Percentiles rank a stretch among this genome's conserved stretches.
These are phyloP conservation scores for Syngnathus floridae DNA, from an alignment of 2,113 vertebrate species.

Conservation along the genomic window DNA sequence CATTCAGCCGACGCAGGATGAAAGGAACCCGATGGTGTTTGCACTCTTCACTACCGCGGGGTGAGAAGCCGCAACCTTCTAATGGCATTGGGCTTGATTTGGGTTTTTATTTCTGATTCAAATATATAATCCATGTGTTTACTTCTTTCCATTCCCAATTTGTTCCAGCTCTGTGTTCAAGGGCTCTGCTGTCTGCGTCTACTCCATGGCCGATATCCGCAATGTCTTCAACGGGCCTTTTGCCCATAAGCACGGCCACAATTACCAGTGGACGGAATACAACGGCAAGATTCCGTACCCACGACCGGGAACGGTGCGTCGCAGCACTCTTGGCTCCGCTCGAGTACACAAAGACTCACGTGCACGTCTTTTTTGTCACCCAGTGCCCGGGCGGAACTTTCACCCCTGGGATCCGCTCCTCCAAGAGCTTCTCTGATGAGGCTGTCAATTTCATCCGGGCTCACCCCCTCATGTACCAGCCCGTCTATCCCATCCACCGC, in stretches of 20 bases:
- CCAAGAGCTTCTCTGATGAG: conserved; percentile 78
- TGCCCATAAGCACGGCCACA: conserved; percentile 79
- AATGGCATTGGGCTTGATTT: neutral
- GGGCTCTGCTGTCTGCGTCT: conserved; percentile 80
- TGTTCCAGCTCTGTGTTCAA: conserved; percentile 76
- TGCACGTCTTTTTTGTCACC: neutral
- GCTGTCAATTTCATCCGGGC: conserved; percentile 78
- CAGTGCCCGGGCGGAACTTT: conserved; percentile 82
- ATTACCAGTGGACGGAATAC: conserved; percentile 80
- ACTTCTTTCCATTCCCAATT: no score
- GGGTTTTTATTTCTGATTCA: no score
- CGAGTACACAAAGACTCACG: neutral
- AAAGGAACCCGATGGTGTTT: conserved; percentile 75
- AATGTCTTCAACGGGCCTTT: conserved; percentile 82
- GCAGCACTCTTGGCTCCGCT: neutral
- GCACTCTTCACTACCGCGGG: conserved; percentile 78
- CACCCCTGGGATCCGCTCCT: conserved; percentile 74
- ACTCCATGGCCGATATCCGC: conserved; percentile 80
- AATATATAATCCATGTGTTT: neutral
- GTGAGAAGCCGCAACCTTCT: conserved; percentile 48
- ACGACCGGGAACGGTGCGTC: conserved; percentile 75
- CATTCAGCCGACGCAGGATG: conserved; percentile 76
- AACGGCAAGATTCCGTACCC: conserved; percentile 81
- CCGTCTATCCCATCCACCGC: conserved; percentile 76
- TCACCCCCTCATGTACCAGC: conserved; percentile 78